Percentiles rank a stretch among this genome's conserved stretches.
These are phyloP conservation scores for Puntigrus tetrazona DNA, from an alignment of 2,113 vertebrate species.

Conservation along the genomic window DNA sequence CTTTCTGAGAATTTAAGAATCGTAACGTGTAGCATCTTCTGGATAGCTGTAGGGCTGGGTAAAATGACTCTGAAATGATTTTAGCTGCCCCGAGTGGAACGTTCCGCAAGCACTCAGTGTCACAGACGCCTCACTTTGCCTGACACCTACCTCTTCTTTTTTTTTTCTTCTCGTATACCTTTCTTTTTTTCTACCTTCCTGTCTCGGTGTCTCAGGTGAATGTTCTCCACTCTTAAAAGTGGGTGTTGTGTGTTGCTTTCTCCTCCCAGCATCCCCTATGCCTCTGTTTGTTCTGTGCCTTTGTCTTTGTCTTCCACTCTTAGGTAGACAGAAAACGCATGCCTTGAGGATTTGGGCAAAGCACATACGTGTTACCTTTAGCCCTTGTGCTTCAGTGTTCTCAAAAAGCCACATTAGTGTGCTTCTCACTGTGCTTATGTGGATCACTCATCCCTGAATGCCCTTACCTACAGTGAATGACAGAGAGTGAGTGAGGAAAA, in stretches of 20 bases:
- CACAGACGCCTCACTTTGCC: not conserved
- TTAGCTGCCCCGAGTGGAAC: not conserved
- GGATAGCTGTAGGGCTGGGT: not conserved
- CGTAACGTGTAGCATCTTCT: not conserved
- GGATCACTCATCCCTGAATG: not conserved
- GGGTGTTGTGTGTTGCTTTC: not conserved
- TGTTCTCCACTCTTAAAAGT: not conserved
- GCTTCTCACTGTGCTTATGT: not conserved
- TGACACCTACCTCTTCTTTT: not conserved
- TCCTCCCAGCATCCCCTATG: not conserved
- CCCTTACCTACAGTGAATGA: not conserved
- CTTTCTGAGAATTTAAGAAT: too few relatives aligned
- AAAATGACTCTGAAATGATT: not conserved
- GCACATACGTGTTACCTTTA: not conserved
- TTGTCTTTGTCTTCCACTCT: not conserved
- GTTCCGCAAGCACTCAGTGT: not conserved
- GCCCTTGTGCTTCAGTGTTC: not conserved
- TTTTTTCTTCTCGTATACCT: too few relatives aligned
- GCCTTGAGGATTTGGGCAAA: not conserved
- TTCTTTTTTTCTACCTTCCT: not conserved
- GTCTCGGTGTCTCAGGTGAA: not conserved
- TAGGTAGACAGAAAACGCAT: not conserved
- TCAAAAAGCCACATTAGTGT: conserved; percentile 5
- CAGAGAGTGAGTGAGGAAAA: conserved; percentile 44
- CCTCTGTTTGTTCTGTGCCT: not conserved